A percentile compares a stretch with the other conserved stretches of the same genome.
These are phyloP conservation scores for Drosophila tsacasi DNA, from an alignment of 1,140 invertebrate genomes.

Conservation along the genomic window DNA sequence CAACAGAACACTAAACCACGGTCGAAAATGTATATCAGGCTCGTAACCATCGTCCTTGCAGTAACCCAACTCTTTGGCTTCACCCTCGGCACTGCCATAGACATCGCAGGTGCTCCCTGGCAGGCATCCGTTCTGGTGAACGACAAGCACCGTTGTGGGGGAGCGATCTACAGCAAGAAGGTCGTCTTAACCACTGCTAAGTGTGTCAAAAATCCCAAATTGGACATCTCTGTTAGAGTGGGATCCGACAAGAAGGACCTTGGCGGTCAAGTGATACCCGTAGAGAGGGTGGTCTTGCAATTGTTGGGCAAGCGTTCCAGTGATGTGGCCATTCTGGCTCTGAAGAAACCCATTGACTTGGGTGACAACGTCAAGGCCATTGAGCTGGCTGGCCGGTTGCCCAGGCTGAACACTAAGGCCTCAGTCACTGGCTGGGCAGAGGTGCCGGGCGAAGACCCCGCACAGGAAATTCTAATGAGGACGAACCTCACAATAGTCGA, in stretches of 20 bases:
- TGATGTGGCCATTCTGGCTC: conserved; percentile 29
- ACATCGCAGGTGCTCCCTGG: conserved; percentile 12
- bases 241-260: not conserved
- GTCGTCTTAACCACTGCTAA: conserved; percentile 18
- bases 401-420: not conserved
- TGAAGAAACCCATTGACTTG: not conserved
- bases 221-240: conserved; percentile 3
- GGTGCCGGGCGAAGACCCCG: not conserved
- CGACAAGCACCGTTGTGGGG: conserved; percentile 13
- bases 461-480: not conserved
- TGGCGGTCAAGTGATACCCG: not conserved
- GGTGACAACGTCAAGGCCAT: not conserved
- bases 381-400: not conserved
- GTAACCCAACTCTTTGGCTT: not conserved
- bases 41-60: not conserved
- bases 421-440: conserved; percentile 34
- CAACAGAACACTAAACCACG: not conserved
- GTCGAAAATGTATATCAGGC: conserved; percentile 3
- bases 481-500: not conserved
- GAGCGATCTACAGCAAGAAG: not conserved
- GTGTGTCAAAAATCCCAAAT: not conserved
- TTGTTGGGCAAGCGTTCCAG: not conserved
- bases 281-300: not conserved
- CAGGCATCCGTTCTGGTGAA: conserved; percentile 9
- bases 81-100: not conserved